These are phyloP conservation scores for Pomacea canaliculata DNA, from an alignment of 2,888 invertebrate species.

Conservation along the genomic window DNA sequence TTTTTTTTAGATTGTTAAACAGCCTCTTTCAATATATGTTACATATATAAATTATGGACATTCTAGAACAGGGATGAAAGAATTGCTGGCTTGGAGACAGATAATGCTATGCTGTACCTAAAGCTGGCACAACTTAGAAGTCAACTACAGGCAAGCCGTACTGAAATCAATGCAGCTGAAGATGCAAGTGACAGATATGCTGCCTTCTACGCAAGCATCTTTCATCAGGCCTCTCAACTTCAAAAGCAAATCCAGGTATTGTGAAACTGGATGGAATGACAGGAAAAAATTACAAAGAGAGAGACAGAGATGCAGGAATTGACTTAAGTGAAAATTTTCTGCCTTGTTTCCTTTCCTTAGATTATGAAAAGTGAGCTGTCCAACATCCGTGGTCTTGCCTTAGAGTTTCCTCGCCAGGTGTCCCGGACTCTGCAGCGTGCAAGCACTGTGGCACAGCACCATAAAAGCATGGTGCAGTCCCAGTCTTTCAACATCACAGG, in stretches of 20 bases:
- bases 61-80: constrained; percentile 59
- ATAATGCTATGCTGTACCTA: constrained; percentile 63
- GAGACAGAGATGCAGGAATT: no score
- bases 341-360: constrained; percentile 20
- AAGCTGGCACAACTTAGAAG: constrained; percentile 59
- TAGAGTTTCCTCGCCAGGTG: constrained; percentile 50
- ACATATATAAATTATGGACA: no score
- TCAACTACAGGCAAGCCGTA: constrained; percentile 42
- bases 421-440: constrained; percentile 48
- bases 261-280: no score
- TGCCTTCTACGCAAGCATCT: constrained; percentile 17
- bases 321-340: no score
- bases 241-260: constrained; percentile 25
- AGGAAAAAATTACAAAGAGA: no score
- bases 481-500: constrained; percentile 54
- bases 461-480: constrained; percentile 47
- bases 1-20: no score
- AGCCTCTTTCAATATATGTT: no score
- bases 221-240: constrained; percentile 18
- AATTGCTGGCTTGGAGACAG: constrained; percentile 59
- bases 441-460: constrained; percentile 48
- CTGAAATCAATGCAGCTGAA: constrained; percentile 43
- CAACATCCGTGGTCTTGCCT: constrained; percentile 44
- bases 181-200: constrained; percentile 39
- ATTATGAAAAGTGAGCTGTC: constrained; percentile 38